phyloP scores from a whole-genome alignment of 2,797 vertebrate species.

The Acropternis orthonyx region DNA sequence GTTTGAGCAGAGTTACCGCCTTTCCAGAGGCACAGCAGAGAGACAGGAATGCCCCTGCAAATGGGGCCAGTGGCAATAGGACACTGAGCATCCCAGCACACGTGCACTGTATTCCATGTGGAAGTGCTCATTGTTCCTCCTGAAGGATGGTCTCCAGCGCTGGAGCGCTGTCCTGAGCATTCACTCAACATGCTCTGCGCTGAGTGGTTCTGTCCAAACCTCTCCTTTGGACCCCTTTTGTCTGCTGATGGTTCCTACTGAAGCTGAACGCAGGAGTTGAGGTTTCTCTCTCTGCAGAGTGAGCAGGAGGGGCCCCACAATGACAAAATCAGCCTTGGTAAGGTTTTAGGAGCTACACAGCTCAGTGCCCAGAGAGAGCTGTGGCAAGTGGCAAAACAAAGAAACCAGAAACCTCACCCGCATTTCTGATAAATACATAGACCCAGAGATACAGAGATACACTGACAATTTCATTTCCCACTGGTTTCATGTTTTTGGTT shows the following conservation, averaged over 20 bases:
- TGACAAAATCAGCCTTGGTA: neutral
- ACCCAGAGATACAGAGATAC: neutral
- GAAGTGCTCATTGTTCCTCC: neutral
- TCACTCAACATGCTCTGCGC: neutral
- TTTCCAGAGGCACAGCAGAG: neutral
- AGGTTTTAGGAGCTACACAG: neutral
- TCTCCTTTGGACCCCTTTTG: conserved; percentile 34
- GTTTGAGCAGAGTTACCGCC: neutral
- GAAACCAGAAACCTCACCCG: neutral
- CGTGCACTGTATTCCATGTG: neutral
- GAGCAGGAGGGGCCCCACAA: neutral
- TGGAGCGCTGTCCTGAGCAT: conserved; percentile 3
- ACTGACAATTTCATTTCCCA: neutral
- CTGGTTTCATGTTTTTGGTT: neutral
- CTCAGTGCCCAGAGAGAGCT: neutral
- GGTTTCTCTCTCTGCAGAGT: neutral
- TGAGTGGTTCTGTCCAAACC: conserved; percentile 31
- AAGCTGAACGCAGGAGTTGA: neutral
- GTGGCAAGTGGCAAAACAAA: neutral
- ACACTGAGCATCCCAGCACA: neutral
- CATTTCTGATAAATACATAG: neutral
- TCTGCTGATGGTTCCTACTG: neutral
- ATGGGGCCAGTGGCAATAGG: neutral
- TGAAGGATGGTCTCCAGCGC: neutral
- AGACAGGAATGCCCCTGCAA: neutral